These are phyloP conservation scores for Brachyopa scutellaris DNA, from an alignment of 2,888 invertebrate species.

Conservation along the genomic window DNA sequence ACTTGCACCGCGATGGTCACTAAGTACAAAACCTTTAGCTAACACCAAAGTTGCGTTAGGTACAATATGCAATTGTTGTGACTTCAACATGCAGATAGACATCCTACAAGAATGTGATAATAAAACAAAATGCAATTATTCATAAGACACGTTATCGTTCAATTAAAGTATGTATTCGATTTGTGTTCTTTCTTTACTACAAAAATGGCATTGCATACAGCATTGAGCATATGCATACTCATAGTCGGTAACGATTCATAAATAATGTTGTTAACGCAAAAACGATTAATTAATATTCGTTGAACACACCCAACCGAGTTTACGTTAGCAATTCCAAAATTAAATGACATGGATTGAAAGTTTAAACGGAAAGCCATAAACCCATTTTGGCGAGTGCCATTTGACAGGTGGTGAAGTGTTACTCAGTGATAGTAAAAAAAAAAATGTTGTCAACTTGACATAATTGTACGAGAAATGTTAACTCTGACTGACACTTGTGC, in stretches of 20 bases:
- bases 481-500: too few species aligned
- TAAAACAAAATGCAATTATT: neutral
- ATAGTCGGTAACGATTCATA: too few species aligned
- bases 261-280: too few species aligned
- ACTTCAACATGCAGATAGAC: neutral
- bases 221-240: too few species aligned
- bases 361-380: slow-evolving; percentile 2
- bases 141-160: neutral
- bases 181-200: too few species aligned
- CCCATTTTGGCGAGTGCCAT: neutral
- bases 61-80: too few species aligned
- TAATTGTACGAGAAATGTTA: neutral
- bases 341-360: neutral
- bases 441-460: slow-evolving; percentile 12
- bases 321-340: neutral
- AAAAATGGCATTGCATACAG: neutral
- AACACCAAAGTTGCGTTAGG: too few species aligned
- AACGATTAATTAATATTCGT: neutral
- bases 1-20: too few species aligned
- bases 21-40: too few species aligned
- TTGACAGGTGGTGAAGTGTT: slow-evolving; percentile 11
- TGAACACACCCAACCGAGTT: neutral
- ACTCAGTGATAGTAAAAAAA: neutral
- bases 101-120: neutral
- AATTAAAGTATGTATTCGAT: neutral